Base-by-base conservation (phyloP, 2,888 invertebrate genomes). In the Clanis bilineata region DNA sequence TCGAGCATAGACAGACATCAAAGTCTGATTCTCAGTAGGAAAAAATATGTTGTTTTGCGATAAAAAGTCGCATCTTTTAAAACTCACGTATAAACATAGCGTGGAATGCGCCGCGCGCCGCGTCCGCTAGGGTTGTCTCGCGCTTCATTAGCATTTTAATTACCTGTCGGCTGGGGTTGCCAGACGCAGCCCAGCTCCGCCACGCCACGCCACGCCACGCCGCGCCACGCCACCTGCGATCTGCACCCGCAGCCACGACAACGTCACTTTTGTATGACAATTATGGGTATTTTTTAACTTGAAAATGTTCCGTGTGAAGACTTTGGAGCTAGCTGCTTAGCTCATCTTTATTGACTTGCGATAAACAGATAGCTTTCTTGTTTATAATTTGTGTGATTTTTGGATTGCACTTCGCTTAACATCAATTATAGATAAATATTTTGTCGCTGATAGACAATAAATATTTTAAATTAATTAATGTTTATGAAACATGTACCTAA, bases 121-220 rank as follows among this genome's bases (percentile, higher is more conserved):
- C 62, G 60, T 59, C 56, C 59, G 51, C 64, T 58, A 69, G 68
- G 70, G 69, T 59, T 69, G 73, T 72, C 72, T 76, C 76, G 68
- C 75, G 75, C 72, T 76, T 88, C 82, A 89, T 90, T 90, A 85
- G 79, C 90, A 90, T 90, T 85, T 89, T 90, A 90, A 91, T 91
- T 87, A 90, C 79, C 86, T 88, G 88, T 82, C 83, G 68, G 64
- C 71, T 63, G 51, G 28, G 41, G 44, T 23, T 23, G 74, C 72
- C 76, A 72, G 76, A 68, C 73, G 67, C 73, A 70, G 69, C 71
- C 68, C 68, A n/a, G n/a, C 61, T 56, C 62, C 60, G 44, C 23
- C 12, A 15, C 41, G n/a, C n/a, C n/a, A n/a, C n/a, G n/a, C n/a
- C n/a, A 15, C 18, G 39, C 1, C 39, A 3, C 15, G 15, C 15